Evolutionary conservation across 2,113 vertebrate species (phyloP).

Genomic region (Haplotaxodon microlepis): DNA sequence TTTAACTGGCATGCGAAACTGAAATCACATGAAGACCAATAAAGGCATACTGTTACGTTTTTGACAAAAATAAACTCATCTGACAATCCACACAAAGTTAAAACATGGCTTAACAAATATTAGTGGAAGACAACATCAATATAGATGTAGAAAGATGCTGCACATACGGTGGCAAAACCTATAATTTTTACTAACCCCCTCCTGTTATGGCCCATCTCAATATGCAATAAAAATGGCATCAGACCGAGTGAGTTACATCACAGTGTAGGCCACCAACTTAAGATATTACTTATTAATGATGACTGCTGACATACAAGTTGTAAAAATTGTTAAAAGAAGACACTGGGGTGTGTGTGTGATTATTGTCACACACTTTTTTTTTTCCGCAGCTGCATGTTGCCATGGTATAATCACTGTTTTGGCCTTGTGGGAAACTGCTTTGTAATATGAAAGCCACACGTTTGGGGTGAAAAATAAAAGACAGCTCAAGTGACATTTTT

Average conservation of each 20-base stretch:
- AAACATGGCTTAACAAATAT: not conserved
- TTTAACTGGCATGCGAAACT: not conserved
- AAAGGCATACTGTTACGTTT: not conserved
- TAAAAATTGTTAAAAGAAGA: not conserved
- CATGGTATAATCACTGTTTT: not conserved
- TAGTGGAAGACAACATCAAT: not conserved
- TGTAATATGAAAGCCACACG: not conserved
- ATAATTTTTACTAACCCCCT: not conserved
- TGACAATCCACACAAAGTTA: not conserved
- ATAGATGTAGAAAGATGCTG: not conserved
- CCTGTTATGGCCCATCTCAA: not conserved
- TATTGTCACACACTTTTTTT: not conserved
- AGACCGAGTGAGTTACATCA: not conserved
- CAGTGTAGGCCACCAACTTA: not conserved
- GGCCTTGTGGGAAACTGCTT: too few species aligned
- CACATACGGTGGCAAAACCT: not conserved
- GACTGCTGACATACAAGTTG: not conserved
- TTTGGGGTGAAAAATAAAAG: not conserved
- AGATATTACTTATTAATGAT: not conserved
- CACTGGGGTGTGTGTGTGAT: not conserved
- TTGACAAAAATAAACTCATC: not conserved
- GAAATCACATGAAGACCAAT: not conserved
- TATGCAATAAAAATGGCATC: not conserved
- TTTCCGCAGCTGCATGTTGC: not conserved
- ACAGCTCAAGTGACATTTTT: not conserved